Evolutionary conservation across 2,888 invertebrate genomes (phyloP), one percentile per base, ranked within the genome.

Genomic region (Orthosia incerta): DNA sequence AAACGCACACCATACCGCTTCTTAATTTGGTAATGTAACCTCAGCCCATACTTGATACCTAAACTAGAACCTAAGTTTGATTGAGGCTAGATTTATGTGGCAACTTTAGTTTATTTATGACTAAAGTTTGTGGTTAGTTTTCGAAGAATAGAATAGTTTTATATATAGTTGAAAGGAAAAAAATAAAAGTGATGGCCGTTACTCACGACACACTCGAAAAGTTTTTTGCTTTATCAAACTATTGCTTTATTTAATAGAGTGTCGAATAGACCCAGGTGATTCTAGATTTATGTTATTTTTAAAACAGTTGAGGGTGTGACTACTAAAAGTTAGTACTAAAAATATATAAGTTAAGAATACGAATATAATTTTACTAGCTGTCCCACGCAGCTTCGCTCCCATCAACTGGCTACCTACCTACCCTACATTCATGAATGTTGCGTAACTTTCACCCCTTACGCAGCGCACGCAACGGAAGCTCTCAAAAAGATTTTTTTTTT

Each of bases 51-150:
- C n/a, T 62, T 53, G 31, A 78, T 76, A 73, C 61, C 68, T 76
- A 76, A 76, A 80, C 78, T 77, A 70, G 75, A 55, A 71, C 67
- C 66, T 65, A 81, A 86, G 86, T 87, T 83, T 85, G 87, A 83
- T 87, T 80, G 86, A 80, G 55, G 45, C 69, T 60, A 79, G 84
- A 86, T 86, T 87, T 86, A 86, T 85, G 75, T 67, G 53, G 39
- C 48, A 77, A 86, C 76, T 86, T 85, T 46, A 48, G 16, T 60
- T 20, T 61, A 86, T 85, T 85, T 87, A 87, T 86, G 68, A 66
- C 39, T 61, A 57, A 87, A 85, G 72, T 87, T 86, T 63, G 11
- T 61, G 67, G 57, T 31, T 77, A 64, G 78, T 72, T 76, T 79
- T 71, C 23, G 61, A 39, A 20, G 23, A 50, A 62, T 81, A 76